phyloP scores from a whole-genome alignment of 2,888 invertebrate genomes.

The Drosophila dives region DNA sequence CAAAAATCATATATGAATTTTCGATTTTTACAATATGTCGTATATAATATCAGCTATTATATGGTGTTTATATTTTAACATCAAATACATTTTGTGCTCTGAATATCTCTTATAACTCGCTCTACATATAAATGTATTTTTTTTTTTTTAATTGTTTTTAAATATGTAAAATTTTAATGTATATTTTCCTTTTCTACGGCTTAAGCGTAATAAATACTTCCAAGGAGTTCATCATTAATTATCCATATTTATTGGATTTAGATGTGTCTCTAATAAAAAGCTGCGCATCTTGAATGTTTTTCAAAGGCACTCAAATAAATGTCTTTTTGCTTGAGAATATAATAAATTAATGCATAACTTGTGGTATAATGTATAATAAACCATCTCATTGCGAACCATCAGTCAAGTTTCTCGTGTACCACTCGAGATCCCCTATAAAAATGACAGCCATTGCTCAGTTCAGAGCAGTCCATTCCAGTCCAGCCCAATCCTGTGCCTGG shows the following conservation, averaged over 20 bases:
- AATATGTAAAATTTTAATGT: neutral
- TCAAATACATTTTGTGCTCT: neutral
- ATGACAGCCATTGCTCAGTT: constrained; percentile 44
- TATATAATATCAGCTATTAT: neutral
- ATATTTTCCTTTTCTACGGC: neutral
- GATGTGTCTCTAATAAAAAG: neutral
- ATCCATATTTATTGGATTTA: neutral
- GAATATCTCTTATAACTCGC: neutral
- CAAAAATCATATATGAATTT: neutral
- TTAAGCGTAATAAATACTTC: too few relatives aligned
- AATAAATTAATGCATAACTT: constrained; percentile 42
- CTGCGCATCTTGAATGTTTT: neutral
- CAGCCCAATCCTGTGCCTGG: neutral
- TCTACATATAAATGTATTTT: neutral
- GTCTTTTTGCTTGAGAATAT: neutral
- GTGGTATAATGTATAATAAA: constrained; percentile 47
- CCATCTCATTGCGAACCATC: constrained; percentile 61
- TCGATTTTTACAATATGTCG: neutral
- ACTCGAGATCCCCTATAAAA: constrained; percentile 25
- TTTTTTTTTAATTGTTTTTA: neutral
- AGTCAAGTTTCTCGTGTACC: constrained; percentile 41
- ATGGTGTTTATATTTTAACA: neutral
- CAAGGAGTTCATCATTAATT: neutral
- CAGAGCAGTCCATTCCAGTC: constrained; percentile 11
- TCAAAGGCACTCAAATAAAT: constrained; percentile 5